Conservation (phyloP, 2,888 invertebrate species). For the Orchestes rusci region DNA sequence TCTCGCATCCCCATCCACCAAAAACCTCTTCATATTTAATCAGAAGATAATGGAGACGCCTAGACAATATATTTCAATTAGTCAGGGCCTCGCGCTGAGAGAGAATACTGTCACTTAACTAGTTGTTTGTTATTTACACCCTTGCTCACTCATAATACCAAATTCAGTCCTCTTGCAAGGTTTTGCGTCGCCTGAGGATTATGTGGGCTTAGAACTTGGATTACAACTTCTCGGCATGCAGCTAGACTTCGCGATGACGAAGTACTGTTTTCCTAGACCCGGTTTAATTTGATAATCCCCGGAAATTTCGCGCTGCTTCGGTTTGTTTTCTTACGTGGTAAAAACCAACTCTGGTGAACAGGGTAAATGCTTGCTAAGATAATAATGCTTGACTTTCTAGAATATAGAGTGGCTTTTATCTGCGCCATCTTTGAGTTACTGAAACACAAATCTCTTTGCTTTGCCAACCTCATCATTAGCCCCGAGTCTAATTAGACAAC, state of each 20-base stretch:
- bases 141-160: constrained; percentile 21
- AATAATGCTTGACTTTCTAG: too few relatives aligned
- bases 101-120: constrained; percentile 42
- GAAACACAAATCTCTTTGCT: too few relatives aligned
- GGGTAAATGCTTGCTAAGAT: too few relatives aligned
- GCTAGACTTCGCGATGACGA: constrained; percentile 12
- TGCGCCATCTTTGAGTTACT: too few relatives aligned
- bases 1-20: too few relatives aligned
- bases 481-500: too few relatives aligned
- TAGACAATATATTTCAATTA: constrained; percentile 45
- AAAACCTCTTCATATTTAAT: constrained; percentile 19
- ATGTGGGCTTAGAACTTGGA: constrained; percentile 26
- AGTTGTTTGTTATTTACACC: constrained; percentile 44
- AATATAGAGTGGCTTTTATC: too few relatives aligned
- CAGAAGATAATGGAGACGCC: constrained; percentile 25
- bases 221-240: constrained; percentile 23
- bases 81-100: constrained; percentile 37
- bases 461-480: too few relatives aligned
- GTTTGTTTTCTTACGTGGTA: constrained; percentile 9
- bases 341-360: too few relatives aligned
- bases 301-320: constrained; percentile 13
- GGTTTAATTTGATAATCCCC: constrained; percentile 19
- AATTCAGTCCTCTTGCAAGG: constrained; percentile 13
- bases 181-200: constrained; percentile 16
- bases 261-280: constrained; percentile 14